Conservation (phyloP, 2,797 vertebrate genomes). For the Gymnodraco acuticeps region DNA sequence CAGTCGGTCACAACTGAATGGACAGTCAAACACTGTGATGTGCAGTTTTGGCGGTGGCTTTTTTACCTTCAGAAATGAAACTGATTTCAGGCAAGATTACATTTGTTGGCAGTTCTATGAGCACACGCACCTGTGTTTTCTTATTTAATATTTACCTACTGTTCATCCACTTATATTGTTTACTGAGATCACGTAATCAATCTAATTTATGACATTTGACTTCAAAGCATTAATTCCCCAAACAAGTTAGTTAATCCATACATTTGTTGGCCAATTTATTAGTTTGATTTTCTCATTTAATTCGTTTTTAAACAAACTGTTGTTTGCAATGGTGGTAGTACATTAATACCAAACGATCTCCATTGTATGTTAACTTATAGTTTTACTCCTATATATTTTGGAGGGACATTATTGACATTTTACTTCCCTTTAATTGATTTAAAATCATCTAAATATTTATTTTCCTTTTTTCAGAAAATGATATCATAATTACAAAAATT, state of each 20-base stretch:
- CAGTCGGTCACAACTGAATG: constrained; percentile 69
- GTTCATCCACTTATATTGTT: constrained; percentile 26
- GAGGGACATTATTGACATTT: background rate
- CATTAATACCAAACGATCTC: background rate
- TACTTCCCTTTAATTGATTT: background rate
- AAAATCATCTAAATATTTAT: no score
- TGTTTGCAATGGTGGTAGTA: background rate
- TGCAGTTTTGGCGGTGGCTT: constrained; percentile 41
- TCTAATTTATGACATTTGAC: constrained; percentile 6
- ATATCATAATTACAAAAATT: background rate
- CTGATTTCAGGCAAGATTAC: constrained; percentile 44
- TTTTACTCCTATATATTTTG: background rate
- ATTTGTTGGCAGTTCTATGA: constrained; percentile 14
- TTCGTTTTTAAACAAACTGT: background rate
- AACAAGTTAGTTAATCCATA: background rate
- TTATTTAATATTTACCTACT: constrained; percentile 17
- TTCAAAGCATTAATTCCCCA: background rate
- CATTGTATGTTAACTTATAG: background rate
- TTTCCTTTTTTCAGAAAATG: background rate
- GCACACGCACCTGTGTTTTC: constrained; percentile 23
- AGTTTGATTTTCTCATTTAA: background rate
- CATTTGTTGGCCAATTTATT: background rate
- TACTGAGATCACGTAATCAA: constrained; percentile 22
- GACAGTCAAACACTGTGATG: constrained; percentile 68
- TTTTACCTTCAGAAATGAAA: constrained; percentile 47